phyloP scores from a whole-genome alignment of 2,888 invertebrate species.

The Eumacrocentrus americanus region DNA sequence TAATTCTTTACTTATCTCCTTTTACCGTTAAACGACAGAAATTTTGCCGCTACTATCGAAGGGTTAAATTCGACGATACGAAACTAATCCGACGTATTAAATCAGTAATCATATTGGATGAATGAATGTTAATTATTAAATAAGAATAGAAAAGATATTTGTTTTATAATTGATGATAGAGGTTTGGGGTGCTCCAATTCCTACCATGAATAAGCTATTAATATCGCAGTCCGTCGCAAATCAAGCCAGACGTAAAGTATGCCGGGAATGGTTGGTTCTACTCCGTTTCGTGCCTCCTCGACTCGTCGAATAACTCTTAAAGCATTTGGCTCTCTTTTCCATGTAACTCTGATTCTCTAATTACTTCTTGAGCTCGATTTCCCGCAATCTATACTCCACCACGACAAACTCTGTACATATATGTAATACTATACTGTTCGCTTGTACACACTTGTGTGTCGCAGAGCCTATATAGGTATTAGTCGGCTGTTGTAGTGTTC shows the following conservation, averaged over 20 bases:
- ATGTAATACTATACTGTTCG: too few relatives aligned
- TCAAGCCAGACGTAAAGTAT: slow-evolving; percentile 51
- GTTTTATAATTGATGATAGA: slow-evolving; percentile 16
- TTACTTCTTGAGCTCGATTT: neutral
- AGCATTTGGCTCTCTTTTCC: slow-evolving; percentile 3
- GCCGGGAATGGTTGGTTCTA: slow-evolving; percentile 43
- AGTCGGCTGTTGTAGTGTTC: too few relatives aligned
- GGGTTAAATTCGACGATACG: too few relatives aligned
- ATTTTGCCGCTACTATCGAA: slow-evolving; percentile 15
- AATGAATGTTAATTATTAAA: neutral
- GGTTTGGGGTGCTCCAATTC: slow-evolving; percentile 49
- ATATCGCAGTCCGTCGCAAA: slow-evolving; percentile 47
- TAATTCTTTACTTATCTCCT: too few relatives aligned
- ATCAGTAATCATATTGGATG: too few relatives aligned
- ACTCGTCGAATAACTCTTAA: slow-evolving; percentile 2
- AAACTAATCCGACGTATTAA: neutral
- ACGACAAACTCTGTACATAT: too few relatives aligned
- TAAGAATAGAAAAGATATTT: neutral
- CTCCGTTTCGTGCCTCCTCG: slow-evolving; percentile 25
- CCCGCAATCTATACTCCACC: slow-evolving; percentile 10
- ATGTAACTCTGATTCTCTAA: neutral
- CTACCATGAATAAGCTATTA: slow-evolving; percentile 49
- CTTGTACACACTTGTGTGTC: too few relatives aligned
- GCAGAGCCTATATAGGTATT: too few relatives aligned
- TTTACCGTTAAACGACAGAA: too few relatives aligned